Evolutionary conservation across 1,140 invertebrate genomes (phyloP).

Genomic region (Drosophila orena): DNA sequence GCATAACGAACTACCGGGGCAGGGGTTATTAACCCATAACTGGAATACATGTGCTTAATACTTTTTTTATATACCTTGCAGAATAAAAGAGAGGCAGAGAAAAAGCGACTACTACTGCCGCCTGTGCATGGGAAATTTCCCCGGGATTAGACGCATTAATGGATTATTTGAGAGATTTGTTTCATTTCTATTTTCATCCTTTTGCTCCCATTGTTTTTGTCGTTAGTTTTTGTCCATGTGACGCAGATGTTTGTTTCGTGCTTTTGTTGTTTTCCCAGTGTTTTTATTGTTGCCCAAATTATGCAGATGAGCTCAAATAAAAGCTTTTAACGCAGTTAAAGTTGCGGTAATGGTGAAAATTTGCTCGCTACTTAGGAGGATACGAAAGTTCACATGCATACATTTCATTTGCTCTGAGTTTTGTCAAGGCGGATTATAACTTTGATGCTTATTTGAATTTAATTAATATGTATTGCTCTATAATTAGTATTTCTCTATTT

Average conservation of each 20-base stretch:
- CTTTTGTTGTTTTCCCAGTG: constrained; percentile 8
- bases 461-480: too few relatives aligned
- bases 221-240: constrained; percentile 8
- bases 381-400: constrained; percentile 4
- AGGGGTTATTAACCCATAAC: constrained; percentile 76
- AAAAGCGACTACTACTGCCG: neutral
- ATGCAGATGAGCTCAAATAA: constrained; percentile 36
- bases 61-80: constrained; percentile 37
- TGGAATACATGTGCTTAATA: constrained; percentile 75
- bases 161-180: constrained; percentile 59
- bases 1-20: constrained; percentile 44
- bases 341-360: constrained; percentile 29
- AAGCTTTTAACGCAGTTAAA: constrained; percentile 27
- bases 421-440: neutral
- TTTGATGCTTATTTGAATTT: neutral
- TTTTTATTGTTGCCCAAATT: constrained; percentile 44
- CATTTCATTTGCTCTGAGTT: neutral
- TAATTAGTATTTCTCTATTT: too few relatives aligned
- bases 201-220: constrained; percentile 10
- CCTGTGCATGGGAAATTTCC: constrained; percentile 33
- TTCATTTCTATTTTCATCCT: constrained; percentile 24
- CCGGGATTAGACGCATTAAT: constrained; percentile 68
- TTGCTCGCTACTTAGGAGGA: constrained; percentile 25
- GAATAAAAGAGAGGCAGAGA: constrained; percentile 1
- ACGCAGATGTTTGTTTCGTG: constrained; percentile 4